Evolutionary conservation across 2,113 vertebrate species (phyloP).

Genomic region (Martes martes): DNA sequence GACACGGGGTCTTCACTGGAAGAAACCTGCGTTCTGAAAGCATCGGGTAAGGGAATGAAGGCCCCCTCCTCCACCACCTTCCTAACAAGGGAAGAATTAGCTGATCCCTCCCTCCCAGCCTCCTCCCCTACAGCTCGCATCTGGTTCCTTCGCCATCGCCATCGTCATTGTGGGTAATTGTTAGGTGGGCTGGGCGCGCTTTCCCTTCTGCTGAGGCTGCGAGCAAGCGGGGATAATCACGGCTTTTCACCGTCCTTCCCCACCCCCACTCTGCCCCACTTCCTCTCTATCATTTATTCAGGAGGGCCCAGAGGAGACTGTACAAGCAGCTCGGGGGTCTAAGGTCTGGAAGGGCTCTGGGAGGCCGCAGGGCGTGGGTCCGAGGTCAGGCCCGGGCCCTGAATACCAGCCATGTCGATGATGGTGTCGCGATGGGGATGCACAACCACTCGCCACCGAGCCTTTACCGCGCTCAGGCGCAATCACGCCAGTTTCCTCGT

Average conservation of each 20-base stretch:
- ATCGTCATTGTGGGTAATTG: not conserved
- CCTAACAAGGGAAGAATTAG: not conserved
- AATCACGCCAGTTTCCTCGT: not conserved
- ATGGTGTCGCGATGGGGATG: accelerated
- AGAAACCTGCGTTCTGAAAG: not conserved
- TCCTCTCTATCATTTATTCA: not conserved
- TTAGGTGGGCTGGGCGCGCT: not conserved
- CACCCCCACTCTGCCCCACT: not conserved
- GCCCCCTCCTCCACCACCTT: not conserved
- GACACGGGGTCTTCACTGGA: not conserved
- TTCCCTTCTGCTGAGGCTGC: constrained; percentile 25
- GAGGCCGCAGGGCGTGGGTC: not conserved
- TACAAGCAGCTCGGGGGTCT: not conserved
- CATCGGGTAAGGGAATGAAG: not conserved
- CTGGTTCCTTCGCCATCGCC: not conserved
- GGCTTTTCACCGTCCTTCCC: not conserved
- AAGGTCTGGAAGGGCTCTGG: not conserved
- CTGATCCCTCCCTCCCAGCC: not conserved
- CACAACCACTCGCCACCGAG: not conserved
- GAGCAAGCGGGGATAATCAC: not conserved
- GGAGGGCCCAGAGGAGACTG: not conserved
- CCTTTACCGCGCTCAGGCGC: not conserved
- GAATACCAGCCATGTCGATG: not conserved
- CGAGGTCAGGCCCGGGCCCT: not conserved
- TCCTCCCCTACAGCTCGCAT: not conserved